Conservation (phyloP, 2,888 invertebrate genomes). For the Meiosimyza decipiens region DNA sequence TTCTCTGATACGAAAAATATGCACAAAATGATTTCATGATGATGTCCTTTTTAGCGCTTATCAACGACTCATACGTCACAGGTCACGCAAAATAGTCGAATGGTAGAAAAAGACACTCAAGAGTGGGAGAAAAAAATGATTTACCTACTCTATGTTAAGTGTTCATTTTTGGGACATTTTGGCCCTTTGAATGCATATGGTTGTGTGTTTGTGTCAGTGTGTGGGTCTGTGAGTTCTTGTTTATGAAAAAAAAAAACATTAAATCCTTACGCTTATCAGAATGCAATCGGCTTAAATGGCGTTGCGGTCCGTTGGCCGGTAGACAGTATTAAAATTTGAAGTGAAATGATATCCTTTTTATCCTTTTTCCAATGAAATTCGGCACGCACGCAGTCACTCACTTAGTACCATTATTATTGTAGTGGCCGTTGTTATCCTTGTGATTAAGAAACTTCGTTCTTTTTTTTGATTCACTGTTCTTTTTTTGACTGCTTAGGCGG, state of each 20-base stretch:
- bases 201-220: slow-evolving; percentile 34
- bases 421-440: slow-evolving; percentile 13
- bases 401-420: not conserved
- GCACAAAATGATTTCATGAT: slow-evolving; percentile 4
- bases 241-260: slow-evolving; percentile 54
- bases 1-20: not conserved
- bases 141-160: not conserved
- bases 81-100: slow-evolving; percentile 20
- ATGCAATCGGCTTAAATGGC: slow-evolving; percentile 55
- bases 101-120: not conserved
- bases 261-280: slow-evolving; percentile 58
- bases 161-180: slow-evolving; percentile 1
- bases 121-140: not conserved
- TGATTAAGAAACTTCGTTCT: not conserved
- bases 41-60: slow-evolving; percentile 10
- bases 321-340: slow-evolving; percentile 31
- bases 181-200: not conserved
- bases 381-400: slow-evolving; percentile 38
- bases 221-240: slow-evolving; percentile 45
- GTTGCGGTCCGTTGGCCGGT: slow-evolving; percentile 24
- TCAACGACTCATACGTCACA: not conserved
- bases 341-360: slow-evolving; percentile 39
- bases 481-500: not conserved
- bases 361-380: slow-evolving; percentile 39
- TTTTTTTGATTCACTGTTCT: slow-evolving; percentile 15